Evolutionary conservation across 2,888 invertebrate genomes (phyloP).

Genomic region (Patella caerulea): DNA sequence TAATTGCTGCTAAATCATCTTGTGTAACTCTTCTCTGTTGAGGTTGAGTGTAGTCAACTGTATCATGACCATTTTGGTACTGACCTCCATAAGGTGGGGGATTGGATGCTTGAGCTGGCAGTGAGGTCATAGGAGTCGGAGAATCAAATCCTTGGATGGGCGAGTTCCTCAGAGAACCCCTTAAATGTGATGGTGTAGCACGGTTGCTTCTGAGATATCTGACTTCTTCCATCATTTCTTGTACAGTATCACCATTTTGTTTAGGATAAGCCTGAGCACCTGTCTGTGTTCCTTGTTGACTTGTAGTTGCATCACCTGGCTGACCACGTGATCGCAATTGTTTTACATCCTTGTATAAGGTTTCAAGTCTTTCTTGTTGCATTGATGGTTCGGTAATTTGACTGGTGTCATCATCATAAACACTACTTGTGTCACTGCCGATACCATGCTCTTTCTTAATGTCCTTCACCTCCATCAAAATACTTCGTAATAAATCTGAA

Average conservation of each 20-base stretch:
- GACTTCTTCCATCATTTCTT: slow-evolving; percentile 56
- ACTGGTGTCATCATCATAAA: slow-evolving; percentile 47
- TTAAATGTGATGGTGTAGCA: slow-evolving; percentile 35
- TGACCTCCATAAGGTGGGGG: slow-evolving; percentile 14
- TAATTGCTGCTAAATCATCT: slow-evolving; percentile 57
- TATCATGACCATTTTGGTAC: background rate
- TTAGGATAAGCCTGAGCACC: slow-evolving; percentile 51
- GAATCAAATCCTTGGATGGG: slow-evolving; percentile 41
- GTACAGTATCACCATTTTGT: slow-evolving; percentile 50
- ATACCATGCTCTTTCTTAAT: slow-evolving; percentile 59
- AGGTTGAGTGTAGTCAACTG: background rate
- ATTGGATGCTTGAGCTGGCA: slow-evolving; percentile 18
- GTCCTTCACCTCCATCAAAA: slow-evolving; percentile 61
- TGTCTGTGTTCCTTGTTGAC: slow-evolving; percentile 61
- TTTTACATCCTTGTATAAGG: slow-evolving; percentile 54
- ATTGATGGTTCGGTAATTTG: slow-evolving; percentile 50
- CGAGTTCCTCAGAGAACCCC: slow-evolving; percentile 33
- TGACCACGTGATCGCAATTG: slow-evolving; percentile 50
- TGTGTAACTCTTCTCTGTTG: slow-evolving; percentile 48
- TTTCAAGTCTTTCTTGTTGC: slow-evolving; percentile 52
- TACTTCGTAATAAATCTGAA: slow-evolving; percentile 53
- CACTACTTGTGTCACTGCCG: slow-evolving; percentile 43
- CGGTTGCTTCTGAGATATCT: slow-evolving; percentile 45
- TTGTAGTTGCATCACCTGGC: slow-evolving; percentile 48
- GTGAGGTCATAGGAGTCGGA: slow-evolving; percentile 24